Percentiles rank a stretch among this genome's conserved stretches.
Conservation (phyloP, 2,888 invertebrate species). For the Byasa hedistus region DNA sequence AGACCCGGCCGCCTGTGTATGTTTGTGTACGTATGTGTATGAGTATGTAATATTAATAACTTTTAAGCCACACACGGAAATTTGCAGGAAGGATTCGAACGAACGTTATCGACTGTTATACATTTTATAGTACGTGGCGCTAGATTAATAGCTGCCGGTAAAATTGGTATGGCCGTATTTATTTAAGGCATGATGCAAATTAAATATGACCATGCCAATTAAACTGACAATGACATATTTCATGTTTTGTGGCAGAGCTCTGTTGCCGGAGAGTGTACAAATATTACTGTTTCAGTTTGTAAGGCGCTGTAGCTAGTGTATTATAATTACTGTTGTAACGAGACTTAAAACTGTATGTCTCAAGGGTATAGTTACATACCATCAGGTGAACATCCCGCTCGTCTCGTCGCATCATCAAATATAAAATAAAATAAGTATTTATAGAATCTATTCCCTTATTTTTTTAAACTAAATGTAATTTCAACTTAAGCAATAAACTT, state of each 20-base stretch:
- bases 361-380: no score
- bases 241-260: no score
- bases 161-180: background rate
- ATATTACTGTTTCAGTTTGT: no score
- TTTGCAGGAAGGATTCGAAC: constrained; percentile 1
- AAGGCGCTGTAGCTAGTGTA: no score
- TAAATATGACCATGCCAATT: no score
- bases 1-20: background rate
- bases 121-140: background rate
- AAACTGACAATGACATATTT: no score
- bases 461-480: background rate
- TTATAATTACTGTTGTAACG: no score
- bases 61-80: background rate
- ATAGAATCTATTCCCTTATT: background rate
- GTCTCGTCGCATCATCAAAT: no score
- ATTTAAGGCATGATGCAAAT: background rate
- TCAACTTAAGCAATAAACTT: background rate
- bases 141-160: background rate
- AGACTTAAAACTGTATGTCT: no score
- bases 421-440: no score
- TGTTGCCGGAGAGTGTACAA: no score
- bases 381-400: no score
- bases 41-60: constrained; percentile 2
- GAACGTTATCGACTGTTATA: background rate
- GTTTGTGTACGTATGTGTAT: background rate